phyloP scores from a whole-genome alignment of 2,888 invertebrate genomes.

The Sphaerolaimus hirsutus region DNA sequence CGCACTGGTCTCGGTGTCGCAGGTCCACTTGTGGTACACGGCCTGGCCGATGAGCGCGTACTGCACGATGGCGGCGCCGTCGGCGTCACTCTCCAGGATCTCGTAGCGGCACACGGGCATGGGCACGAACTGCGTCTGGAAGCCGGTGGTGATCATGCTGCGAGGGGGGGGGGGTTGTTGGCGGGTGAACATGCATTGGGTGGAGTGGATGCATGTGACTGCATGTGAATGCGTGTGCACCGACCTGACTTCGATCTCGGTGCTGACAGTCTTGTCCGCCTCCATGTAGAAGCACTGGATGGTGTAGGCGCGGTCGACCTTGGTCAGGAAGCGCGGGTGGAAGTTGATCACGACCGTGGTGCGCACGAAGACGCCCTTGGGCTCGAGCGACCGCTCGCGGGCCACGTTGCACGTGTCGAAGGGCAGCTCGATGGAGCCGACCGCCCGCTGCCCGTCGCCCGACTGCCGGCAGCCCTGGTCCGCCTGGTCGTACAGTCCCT shows the following conservation, averaged over 20 bases:
- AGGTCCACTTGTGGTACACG: slow-evolving; percentile 1
- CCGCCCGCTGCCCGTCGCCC: neutral
- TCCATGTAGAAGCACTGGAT: slow-evolving; percentile 6
- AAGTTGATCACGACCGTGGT: slow-evolving; percentile 5
- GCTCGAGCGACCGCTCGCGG: no score
- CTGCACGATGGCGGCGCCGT: neutral
- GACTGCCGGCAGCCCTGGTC: no score
- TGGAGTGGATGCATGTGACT: no score
- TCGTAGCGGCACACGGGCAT: slow-evolving; percentile 1
- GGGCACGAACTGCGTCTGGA: neutral
- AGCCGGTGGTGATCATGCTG: neutral
- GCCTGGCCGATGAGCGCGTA: neutral
- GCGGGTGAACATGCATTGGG: no score
- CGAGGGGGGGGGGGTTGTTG: no score
- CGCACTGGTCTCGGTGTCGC: neutral
- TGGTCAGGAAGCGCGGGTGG: slow-evolving; percentile 4
- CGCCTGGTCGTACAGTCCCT: no score
- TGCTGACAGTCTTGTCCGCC: slow-evolving; percentile 3
- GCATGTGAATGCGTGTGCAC: no score
- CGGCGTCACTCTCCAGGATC: neutral
- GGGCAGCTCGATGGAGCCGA: no score
- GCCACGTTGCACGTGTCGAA: no score
- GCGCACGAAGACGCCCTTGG: slow-evolving; percentile 5
- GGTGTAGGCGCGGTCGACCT: slow-evolving; percentile 4
- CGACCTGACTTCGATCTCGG: slow-evolving; percentile 5